Evolutionary conservation across 2,888 invertebrate species (phyloP).

Genomic region (Nymphalis polychloros): DNA sequence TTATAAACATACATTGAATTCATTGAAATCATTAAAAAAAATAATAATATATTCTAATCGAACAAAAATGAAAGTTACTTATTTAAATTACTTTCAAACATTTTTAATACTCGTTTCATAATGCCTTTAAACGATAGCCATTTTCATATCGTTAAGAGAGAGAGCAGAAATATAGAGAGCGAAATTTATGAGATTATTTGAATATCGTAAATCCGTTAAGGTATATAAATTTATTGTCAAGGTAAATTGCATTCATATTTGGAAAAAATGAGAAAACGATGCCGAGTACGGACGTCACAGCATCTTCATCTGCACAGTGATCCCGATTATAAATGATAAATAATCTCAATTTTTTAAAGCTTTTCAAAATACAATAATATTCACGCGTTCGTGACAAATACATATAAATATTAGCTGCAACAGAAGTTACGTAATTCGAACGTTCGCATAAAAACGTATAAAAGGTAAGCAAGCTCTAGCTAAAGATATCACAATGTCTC

Average conservation of each 20-base stretch:
- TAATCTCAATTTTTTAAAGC: slow-evolving; percentile 80
- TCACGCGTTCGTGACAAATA: slow-evolving; percentile 47
- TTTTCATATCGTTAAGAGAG: slow-evolving; percentile 28
- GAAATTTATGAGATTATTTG: slow-evolving; percentile 47
- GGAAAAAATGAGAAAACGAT: slow-evolving; percentile 39
- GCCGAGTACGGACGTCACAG: slow-evolving; percentile 24
- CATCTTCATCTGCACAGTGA: slow-evolving; percentile 54
- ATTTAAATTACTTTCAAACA: slow-evolving; percentile 16
- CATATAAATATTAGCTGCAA: slow-evolving; percentile 53
- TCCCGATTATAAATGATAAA: slow-evolving; percentile 70
- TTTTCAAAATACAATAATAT: slow-evolving; percentile 67
- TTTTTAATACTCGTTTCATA: slow-evolving; percentile 25
- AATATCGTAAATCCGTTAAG: slow-evolving; percentile 45
- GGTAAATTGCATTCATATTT: slow-evolving; percentile 51
- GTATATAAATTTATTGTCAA: slow-evolving; percentile 67
- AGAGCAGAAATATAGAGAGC: slow-evolving; percentile 74
- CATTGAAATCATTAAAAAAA: slow-evolving; percentile 15
- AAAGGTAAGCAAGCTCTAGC: slow-evolving; percentile 54
- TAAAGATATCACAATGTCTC: slow-evolving; percentile 79
- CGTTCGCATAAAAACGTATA: slow-evolving; percentile 42
- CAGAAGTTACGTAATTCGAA: slow-evolving; percentile 45
- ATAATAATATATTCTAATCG: slow-evolving; percentile 23
- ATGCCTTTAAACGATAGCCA: slow-evolving; percentile 19
- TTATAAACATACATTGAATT: slow-evolving; percentile 29
- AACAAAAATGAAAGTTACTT: slow-evolving; percentile 18